Conservation (phyloP, 2,797 vertebrate genomes). For the Hypotaenidia philippensis region DNA sequence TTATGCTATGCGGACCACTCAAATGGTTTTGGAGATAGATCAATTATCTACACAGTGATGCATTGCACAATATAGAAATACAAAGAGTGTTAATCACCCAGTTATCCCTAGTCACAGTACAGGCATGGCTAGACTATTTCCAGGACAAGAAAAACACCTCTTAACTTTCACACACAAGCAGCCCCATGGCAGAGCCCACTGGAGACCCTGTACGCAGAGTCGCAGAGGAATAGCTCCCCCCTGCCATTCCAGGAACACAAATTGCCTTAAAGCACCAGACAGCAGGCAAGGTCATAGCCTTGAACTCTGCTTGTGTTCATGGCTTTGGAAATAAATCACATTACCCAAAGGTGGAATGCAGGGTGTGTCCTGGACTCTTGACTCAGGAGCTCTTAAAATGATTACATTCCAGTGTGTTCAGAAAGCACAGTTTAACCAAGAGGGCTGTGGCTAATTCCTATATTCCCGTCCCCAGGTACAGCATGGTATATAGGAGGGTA, state of each 20-base stretch:
- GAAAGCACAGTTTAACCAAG: constrained; percentile 61
- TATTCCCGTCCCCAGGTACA: constrained; percentile 53
- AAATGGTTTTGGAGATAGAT: constrained; percentile 18
- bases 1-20: not conserved
- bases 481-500: not conserved
- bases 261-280: constrained; percentile 39
- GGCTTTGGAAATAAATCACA: constrained; percentile 66
- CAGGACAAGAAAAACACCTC: constrained; percentile 37
- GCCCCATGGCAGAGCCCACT: not conserved
- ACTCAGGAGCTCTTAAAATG: constrained; percentile 53
- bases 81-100: not conserved
- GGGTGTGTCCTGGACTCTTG: constrained; percentile 34
- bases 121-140: constrained; percentile 41
- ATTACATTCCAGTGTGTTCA: constrained; percentile 61
- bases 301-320: constrained; percentile 41
- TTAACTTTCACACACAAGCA: not conserved
- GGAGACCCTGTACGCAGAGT: not conserved
- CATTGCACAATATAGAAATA: constrained; percentile 10
- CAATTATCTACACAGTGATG: constrained; percentile 32
- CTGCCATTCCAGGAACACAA: constrained; percentile 43
- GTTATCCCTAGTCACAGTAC: not conserved
- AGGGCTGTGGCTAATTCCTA: constrained; percentile 58
- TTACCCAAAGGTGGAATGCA: constrained; percentile 59
- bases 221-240: not conserved
- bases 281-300: constrained; percentile 26